phyloP scores from a whole-genome alignment of 2,888 invertebrate species.

The Oligia strigilis region DNA sequence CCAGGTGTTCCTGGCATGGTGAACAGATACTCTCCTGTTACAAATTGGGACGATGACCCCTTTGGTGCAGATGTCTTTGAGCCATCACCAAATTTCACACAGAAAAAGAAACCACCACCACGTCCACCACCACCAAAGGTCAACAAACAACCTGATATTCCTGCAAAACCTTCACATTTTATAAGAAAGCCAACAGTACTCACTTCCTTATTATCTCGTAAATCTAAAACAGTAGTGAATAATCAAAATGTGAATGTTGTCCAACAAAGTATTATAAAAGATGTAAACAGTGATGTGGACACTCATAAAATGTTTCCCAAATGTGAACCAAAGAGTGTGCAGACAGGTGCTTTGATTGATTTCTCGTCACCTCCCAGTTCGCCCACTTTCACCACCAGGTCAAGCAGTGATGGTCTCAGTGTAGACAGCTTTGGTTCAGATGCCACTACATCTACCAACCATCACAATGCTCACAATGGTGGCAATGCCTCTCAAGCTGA shows the following conservation, averaged over 20 bases:
- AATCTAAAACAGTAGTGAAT: slow-evolving; percentile 77
- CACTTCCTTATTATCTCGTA: slow-evolving; percentile 83
- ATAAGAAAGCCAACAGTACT: slow-evolving; percentile 87
- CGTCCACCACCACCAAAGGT: slow-evolving; percentile 93
- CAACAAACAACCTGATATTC: slow-evolving; percentile 82
- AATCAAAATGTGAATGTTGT: slow-evolving; percentile 68
- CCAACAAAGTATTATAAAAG: slow-evolving; percentile 71
- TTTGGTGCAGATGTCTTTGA: slow-evolving; percentile 89
- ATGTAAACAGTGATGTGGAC: slow-evolving; percentile 80
- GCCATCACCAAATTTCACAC: slow-evolving; percentile 81
- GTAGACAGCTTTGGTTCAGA: slow-evolving; percentile 94
- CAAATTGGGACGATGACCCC: slow-evolving; percentile 89
- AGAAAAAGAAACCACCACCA: slow-evolving; percentile 93
- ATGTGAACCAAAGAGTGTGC: slow-evolving; percentile 86
- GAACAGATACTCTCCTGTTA: slow-evolving; percentile 89
- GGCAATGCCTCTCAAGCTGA: slow-evolving; percentile 93
- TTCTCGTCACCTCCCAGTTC: slow-evolving; percentile 94
- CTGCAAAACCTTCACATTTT: slow-evolving; percentile 89
- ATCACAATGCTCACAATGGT: slow-evolving; percentile 89
- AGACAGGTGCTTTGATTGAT: slow-evolving; percentile 92
- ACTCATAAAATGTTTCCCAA: slow-evolving; percentile 85
- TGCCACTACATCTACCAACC: slow-evolving; percentile 91
- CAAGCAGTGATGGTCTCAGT: slow-evolving; percentile 94
- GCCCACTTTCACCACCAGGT: slow-evolving; percentile 93
- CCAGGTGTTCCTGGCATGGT: slow-evolving; percentile 87